These are phyloP conservation scores for Drosophila murphyi DNA, from an alignment of 1,140 invertebrate species.

Conservation along the genomic window DNA sequence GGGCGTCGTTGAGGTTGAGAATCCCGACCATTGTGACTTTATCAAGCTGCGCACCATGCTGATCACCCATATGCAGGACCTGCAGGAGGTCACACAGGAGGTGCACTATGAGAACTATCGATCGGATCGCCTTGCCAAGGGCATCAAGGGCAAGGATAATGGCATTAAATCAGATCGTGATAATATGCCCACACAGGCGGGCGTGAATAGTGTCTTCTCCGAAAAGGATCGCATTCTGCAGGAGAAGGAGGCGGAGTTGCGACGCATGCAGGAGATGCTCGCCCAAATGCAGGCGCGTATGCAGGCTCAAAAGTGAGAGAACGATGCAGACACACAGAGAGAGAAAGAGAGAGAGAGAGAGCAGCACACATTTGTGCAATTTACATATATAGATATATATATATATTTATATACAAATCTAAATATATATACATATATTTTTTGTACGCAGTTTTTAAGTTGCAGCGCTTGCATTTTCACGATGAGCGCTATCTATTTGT, in stretches of 20 bases:
- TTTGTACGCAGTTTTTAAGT: slow-evolving; percentile 67
- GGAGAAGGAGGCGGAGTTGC: slow-evolving; percentile 95
- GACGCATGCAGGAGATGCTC: slow-evolving; percentile 97
- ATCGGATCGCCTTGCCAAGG: slow-evolving; percentile 93
- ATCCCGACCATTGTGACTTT: slow-evolving; percentile 99
- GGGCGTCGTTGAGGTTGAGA: slow-evolving; percentile 99
- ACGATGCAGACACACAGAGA: neutral
- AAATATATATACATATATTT: slow-evolving; percentile 60
- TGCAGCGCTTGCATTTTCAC: slow-evolving; percentile 58
- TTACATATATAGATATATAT: slow-evolving; percentile 31
- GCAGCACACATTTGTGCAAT: slow-evolving; percentile 45
- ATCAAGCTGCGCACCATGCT: slow-evolving; percentile 98
- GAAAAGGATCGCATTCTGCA: slow-evolving; percentile 94
- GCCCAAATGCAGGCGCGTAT: slow-evolving; percentile 97
- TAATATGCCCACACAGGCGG: slow-evolving; percentile 45
- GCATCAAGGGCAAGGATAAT: slow-evolving; percentile 86
- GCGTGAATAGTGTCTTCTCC: slow-evolving; percentile 84
- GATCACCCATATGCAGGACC: slow-evolving; percentile 98
- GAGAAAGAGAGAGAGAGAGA: slow-evolving; percentile 1
- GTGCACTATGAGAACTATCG: slow-evolving; percentile 99
- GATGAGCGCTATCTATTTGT: slow-evolving; percentile 57
- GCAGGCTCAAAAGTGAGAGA: slow-evolving; percentile 87
- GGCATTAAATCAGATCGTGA: slow-evolving; percentile 74
- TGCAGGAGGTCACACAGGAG: slow-evolving; percentile 97
- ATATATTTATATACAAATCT: slow-evolving; percentile 18